Base-by-base conservation (phyloP, 2,888 invertebrate genomes). In the Agonopterix arenella region DNA sequence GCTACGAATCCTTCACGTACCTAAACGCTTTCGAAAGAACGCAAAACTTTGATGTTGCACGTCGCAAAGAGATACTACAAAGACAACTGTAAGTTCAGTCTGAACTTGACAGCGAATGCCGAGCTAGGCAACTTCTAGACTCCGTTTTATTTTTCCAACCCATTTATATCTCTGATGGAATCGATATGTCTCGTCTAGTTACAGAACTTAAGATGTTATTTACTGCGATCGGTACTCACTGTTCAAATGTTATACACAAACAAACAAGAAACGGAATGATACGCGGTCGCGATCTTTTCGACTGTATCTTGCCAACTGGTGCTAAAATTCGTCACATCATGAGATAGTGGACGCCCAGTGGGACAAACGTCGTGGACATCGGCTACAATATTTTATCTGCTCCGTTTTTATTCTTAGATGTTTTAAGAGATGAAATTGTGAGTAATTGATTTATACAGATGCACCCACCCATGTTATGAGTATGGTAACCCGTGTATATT, bases 81-180 rank as follows among this genome's bases (percentile, higher is more conserved):
- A 75, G 70, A 61, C 66, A 62, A 72, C 70, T 60, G 62, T 60
- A 73, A 76, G 69, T 78, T 74, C 52, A 66, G 70, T 68, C 82
- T 83, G 82, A 67, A 78, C 68, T 76, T 82, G 83, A 84, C 84
- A 83, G 73, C 61, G 63, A 18, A 72, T 60, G 59, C 73, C 76
- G 70, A 68, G 68, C 58, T 56, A 58, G 62, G 61, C 58, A 54
- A 60, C 58, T 28, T 51, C 58, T 58, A 60, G 63, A 66, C 67
- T 58, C 60, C 44, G 48, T 52, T 43, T 51, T 45, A 46, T 48
- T 45, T 46, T 50, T 45, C 48, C 13, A 28, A 28, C 18, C 36
- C n/a, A 40, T 13, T 40, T 45, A 46, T 11, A 49, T 38, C 11
- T 18, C n/a, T 44, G 45, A 48, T 44, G 48, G 11, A 44, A 48